phyloP scores from a whole-genome alignment of 2,797 vertebrate genomes.

The Gymnopithys bicolor region DNA sequence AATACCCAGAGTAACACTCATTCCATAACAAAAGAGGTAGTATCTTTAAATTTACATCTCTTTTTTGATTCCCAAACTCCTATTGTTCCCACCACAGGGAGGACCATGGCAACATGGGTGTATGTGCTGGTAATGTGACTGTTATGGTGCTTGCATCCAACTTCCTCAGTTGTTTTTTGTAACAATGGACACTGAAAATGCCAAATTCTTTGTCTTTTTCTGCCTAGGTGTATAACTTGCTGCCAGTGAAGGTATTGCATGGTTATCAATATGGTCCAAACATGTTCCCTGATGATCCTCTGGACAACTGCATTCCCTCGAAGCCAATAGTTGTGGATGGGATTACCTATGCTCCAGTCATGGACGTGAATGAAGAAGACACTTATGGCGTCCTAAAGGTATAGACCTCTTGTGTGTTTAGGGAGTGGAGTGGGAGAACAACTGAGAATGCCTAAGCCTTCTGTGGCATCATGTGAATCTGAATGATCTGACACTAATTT shows the following conservation, averaged over 20 bases:
- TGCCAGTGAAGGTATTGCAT: slow-evolving; percentile 61
- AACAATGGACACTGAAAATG: neutral
- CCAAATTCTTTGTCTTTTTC: neutral
- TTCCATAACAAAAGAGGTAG: neutral
- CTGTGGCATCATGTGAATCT: neutral
- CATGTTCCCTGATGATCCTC: neutral
- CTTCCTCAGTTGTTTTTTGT: neutral
- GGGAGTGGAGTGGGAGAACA: neutral
- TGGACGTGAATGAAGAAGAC: neutral
- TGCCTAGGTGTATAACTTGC: slow-evolving; percentile 72
- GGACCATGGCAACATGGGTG: neutral
- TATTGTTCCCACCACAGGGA: neutral
- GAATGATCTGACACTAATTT: neutral
- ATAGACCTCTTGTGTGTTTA: neutral
- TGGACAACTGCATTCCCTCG: fast-evolving
- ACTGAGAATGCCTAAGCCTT: neutral
- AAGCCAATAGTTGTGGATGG: slow-evolving; percentile 41
- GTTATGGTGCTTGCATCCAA: neutral
- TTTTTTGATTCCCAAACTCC: neutral
- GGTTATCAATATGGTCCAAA: neutral
- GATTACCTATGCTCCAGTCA: slow-evolving; percentile 37
- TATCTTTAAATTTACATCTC: neutral
- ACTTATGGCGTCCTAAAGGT: slow-evolving; percentile 56
- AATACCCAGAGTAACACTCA: neutral
- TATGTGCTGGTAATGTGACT: neutral